Base-by-base conservation (phyloP, 64 coral and sea anemone species). In the Montipora cactus region DNA sequence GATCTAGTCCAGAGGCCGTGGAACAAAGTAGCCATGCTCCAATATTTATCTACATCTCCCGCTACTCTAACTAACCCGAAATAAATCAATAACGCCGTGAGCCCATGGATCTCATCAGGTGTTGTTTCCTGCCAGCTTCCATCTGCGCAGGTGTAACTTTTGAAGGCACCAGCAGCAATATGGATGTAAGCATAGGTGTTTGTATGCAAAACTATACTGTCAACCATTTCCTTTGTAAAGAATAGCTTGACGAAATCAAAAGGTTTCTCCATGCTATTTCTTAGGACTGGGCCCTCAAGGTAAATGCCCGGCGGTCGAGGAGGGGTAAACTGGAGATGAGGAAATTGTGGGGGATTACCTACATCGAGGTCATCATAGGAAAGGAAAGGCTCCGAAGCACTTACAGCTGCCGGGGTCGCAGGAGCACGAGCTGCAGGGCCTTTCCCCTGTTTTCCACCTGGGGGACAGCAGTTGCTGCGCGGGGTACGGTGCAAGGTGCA, bases 21-120 rank as follows among this genome's bases (percentile, higher is more conserved):
- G 77, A 87, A 91, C 50, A 95, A 8, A 44, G 94, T 80, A 78
- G 78, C 70, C 7, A 89, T 95, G 82, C 83, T 91, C 94, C 94
- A 95, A 82, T 95, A 95, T 21, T 75, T 87, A 58, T 80, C 61
- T 14, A 66, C 61, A 8, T 86, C 22, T 45, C 44, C 69, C 12
- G 25, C 67, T 77, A 95, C 93, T 71, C 87, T 90, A 3, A 88
- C 93, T 66, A 66, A 18, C 61, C 61, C 61, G 15, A 66, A 66
- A 76, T 92, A 92, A 74, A 92, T 83, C 8, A 92, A 55, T 51
- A 92, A 8, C 59, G 64, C 90, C 9, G 76, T 92, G 16, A 92
- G 67, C 49, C 69, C 84, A 83, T 74, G 55, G 16, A 92, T 92
- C 55, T 92, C 79, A 19, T 75, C 48, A 12, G 64, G 44, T n/a